Base-by-base conservation (phyloP, 23 tunicate species). In the Ascidia mentula region DNA sequence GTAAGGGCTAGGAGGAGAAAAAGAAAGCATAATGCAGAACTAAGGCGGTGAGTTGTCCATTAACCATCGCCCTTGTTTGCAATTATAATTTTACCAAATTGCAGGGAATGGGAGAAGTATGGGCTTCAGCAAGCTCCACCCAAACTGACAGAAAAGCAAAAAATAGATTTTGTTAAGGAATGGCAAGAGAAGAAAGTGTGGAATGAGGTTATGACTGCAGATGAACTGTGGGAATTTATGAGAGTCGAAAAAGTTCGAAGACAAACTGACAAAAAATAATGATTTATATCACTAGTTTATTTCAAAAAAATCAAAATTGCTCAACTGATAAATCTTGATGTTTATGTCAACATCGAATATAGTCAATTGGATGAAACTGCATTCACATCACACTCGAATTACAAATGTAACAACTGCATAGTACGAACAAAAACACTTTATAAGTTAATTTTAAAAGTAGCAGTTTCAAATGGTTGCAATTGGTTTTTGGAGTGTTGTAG, bases 121-220 rank as follows among this genome's bases (percentile, higher is more conserved):
- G 88, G 85, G 0, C 79, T 89, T 18, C 60, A 36, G 32, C 37
- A 79, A 79, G 85, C 79, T 37, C 95, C 95, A 60, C 95, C 95
- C 6, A 31, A 32, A 34, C 33, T 82, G 69, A 30, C 83, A n/a
- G 95, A 84, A 59, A 80, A 89, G 59, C 88, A 83, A 38, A 84
- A 79, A 40, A 32, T 24, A 9, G 42, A 28, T 32, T 40, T 77
- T 32, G 75, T 40, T 28, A 31, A 82, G 72, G 36, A 89, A 36
- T 89, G 95, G 95, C 42, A 69, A 20, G 80, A 79, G 39, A 77
- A 83, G 60, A 88, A 88, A 6, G 65, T 89, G 12, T 89, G 95
- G 95, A 79, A 34, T 17, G 88, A 79, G 33, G 76, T 85, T 37
- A 34, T 89, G 34, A 84, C 95, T 24, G 45, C 75, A 17, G 85